Evolutionary conservation across 2,797 vertebrate genomes (phyloP).

Genomic region (Anas georgica): DNA sequence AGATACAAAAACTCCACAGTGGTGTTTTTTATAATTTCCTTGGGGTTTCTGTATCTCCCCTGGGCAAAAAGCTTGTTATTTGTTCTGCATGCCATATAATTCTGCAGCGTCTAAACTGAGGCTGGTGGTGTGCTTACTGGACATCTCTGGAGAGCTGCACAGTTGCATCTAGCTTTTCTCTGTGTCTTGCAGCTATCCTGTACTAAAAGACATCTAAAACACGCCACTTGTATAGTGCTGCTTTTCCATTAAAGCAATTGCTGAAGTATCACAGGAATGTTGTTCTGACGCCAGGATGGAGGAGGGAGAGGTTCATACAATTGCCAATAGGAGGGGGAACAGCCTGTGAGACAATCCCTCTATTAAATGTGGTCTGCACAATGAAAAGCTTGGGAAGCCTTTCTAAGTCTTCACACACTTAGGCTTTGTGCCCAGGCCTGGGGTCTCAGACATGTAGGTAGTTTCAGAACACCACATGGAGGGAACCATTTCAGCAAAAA

Average conservation of each 20-base stretch:
- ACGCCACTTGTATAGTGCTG: neutral
- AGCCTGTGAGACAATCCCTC: constrained; percentile 20
- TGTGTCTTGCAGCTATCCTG: neutral
- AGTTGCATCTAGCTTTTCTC: neutral
- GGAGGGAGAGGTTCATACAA: neutral
- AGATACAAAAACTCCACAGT: neutral
- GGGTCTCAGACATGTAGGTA: neutral
- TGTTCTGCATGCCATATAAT: neutral
- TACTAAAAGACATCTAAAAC: constrained; percentile 23
- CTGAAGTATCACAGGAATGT: constrained; percentile 61
- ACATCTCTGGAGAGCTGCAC: neutral
- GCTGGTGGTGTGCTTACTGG: neutral
- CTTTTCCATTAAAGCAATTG: constrained; percentile 39
- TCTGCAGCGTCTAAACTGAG: neutral
- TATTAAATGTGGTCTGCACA: constrained; percentile 38
- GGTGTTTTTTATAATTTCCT: neutral
- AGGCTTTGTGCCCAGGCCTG: constrained; percentile 18
- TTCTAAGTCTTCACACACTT: constrained; percentile 13
- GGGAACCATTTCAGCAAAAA: neutral
- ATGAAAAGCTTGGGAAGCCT: constrained; percentile 42
- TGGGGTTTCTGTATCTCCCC: neutral
- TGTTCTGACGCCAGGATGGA: constrained; percentile 20
- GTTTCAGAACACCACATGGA: neutral
- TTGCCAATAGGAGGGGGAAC: constrained; percentile 29
- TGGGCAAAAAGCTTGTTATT: constrained; percentile 16